Conservation (phyloP, 2,888 invertebrate genomes). For the Frankliniella fusca region DNA sequence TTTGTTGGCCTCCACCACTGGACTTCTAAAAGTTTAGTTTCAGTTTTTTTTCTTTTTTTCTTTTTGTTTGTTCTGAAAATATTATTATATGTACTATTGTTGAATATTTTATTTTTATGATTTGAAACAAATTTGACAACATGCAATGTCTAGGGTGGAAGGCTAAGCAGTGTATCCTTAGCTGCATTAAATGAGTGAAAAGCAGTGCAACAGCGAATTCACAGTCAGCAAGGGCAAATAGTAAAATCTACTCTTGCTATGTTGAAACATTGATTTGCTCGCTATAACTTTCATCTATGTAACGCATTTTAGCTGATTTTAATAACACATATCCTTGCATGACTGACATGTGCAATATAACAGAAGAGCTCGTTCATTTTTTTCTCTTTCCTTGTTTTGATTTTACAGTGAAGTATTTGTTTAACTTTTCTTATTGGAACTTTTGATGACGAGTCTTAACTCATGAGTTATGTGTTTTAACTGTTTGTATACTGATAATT, state of each 20-base stretch:
- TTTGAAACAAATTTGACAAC: background rate
- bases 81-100: background rate
- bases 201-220: no score
- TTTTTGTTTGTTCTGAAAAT: background rate
- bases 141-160: background rate
- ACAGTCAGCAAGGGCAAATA: no score
- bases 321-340: no score
- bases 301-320: background rate
- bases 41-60: background rate
- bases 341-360: no score
- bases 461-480: background rate
- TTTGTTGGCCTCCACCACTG: conserved; percentile 26
- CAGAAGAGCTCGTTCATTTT: no score
- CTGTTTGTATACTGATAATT: background rate
- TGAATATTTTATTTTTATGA: background rate
- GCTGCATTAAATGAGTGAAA: background rate
- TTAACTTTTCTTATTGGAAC: no score
- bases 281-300: background rate
- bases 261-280: background rate
- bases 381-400: no score
- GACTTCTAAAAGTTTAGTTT: background rate
- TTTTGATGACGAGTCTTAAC: background rate
- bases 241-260: background rate
- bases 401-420: no score
- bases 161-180: background rate